Conservation (phyloP, 2,113 vertebrate genomes). For the Sakesphorus luctuosus region DNA sequence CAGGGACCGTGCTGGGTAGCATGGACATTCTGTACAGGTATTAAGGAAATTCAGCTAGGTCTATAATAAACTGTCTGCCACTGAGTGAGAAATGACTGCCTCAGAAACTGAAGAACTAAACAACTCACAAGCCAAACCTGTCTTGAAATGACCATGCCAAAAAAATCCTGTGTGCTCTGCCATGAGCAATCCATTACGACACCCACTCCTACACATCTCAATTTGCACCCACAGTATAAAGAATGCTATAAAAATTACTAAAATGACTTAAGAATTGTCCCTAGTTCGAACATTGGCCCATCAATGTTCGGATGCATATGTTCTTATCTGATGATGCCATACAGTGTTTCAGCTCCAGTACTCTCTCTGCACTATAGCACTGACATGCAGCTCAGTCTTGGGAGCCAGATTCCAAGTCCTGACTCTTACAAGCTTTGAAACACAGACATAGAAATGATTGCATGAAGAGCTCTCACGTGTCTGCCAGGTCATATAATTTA, state of each 20-base stretch:
- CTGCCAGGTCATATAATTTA: not conserved
- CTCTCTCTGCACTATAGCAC: not conserved
- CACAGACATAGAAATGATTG: not conserved
- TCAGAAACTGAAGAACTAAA: not conserved
- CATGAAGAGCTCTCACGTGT: not conserved
- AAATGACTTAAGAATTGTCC: not conserved
- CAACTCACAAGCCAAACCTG: not conserved
- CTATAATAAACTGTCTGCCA: not conserved
- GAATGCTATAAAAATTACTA: not conserved
- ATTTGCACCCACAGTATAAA: not conserved
- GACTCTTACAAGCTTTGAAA: not conserved
- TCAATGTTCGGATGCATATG: not conserved
- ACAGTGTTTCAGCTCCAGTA: accelerated
- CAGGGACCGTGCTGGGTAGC: not conserved
- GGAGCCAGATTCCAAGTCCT: not conserved
- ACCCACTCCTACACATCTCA: not conserved
- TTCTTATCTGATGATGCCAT: not conserved
- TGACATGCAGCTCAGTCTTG: not conserved
- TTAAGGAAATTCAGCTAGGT: not conserved
- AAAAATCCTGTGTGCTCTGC: not conserved
- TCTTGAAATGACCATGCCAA: not conserved
- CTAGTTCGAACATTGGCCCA: not conserved
- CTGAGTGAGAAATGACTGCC: not conserved
- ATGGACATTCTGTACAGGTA: not conserved
- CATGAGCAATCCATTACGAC: not conserved